Percentiles rank a stretch among this genome's conserved stretches.
These are phyloP conservation scores for Ptilodon capucinus DNA, from an alignment of 2,888 invertebrate species.

Conservation along the genomic window DNA sequence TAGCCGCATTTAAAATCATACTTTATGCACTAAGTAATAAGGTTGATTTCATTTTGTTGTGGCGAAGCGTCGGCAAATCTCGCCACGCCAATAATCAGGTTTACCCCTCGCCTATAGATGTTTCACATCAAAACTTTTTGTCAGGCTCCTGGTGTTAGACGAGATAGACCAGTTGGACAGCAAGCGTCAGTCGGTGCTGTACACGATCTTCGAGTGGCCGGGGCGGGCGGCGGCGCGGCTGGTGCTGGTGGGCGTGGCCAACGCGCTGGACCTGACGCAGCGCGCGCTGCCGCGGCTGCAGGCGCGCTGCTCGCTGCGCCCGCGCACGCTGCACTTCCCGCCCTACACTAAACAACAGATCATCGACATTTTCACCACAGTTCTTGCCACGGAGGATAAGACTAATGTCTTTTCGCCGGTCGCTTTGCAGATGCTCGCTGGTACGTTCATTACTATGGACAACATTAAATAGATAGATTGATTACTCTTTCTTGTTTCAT, in stretches of 20 bases:
- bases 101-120: too few species aligned
- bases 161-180: slow-evolving; percentile 97
- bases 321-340: slow-evolving; percentile 92
- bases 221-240: slow-evolving; percentile 85
- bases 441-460: too few species aligned
- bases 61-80: too few species aligned
- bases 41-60: too few species aligned
- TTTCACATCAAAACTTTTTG: too few species aligned
- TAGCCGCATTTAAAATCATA: too few species aligned
- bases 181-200: slow-evolving; percentile 92
- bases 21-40: too few species aligned
- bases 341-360: slow-evolving; percentile 97
- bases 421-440: slow-evolving; percentile 95
- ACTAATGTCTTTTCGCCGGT: slow-evolving; percentile 88
- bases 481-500: too few species aligned
- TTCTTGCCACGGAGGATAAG: slow-evolving; percentile 87
- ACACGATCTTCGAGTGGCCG: slow-evolving; percentile 97
- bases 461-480: too few species aligned
- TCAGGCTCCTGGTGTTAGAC: slow-evolving; percentile 93
- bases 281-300: slow-evolving; percentile 93
- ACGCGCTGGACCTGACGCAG: slow-evolving; percentile 97
- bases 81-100: too few species aligned
- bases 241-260: slow-evolving; percentile 95
- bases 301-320: slow-evolving; percentile 87
- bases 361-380: slow-evolving; percentile 90